Evolutionary conservation across 2,113 vertebrate species (phyloP), one percentile per base, ranked within the genome.

Genomic region (Axis porcinus): DNA sequence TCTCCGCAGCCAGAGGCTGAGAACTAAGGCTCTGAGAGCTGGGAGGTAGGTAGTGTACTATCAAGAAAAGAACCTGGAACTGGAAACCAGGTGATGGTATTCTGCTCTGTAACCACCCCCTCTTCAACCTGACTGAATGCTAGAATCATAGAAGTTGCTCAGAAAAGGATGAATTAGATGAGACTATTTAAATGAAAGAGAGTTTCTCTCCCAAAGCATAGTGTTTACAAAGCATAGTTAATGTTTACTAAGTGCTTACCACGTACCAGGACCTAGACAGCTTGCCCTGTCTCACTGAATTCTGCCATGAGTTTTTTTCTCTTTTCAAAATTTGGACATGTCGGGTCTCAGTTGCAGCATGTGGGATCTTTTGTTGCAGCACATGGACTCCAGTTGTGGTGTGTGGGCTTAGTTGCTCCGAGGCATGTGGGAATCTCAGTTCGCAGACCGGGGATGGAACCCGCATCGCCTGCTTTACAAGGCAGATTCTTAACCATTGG

Each of bases 401-500:
- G 0, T 14, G 70, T 0, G 1, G 70, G 36, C 36, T 43, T 76
- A 27, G 12, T 7, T 76, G 23, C 36, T 76, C 36, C 3, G 12
- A 76, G 36, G 36, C 70, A 27, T 43, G 11, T 76, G 23, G 23
- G 70, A 76, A 43, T 76, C 70, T 76, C 7, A 43, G 25, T 76
- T 14, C 36, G 3, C 70, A 76, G 70, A 76, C 36, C 23, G 2
- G 23, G 23, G 36, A 25, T 27, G 36, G 70, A 43, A 43, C 40
- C 23, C 0, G 0, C 23, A 43, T 43, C 1, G 2, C 70, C 40
- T 27, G 11, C 40, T 27, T 43, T 43, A 6, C 23, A 25, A 76
- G 40, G 23, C 70, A 76, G 40, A 27, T 43, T 43, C 70, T 76
- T 76, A 76, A 40, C 40, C 70, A 14, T 12, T 76, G 40, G 40